A percentile compares a stretch with the other conserved stretches of the same genome.
Evolutionary conservation across 2,113 vertebrate genomes (phyloP).

Genomic region (Ovis canadensis): DNA sequence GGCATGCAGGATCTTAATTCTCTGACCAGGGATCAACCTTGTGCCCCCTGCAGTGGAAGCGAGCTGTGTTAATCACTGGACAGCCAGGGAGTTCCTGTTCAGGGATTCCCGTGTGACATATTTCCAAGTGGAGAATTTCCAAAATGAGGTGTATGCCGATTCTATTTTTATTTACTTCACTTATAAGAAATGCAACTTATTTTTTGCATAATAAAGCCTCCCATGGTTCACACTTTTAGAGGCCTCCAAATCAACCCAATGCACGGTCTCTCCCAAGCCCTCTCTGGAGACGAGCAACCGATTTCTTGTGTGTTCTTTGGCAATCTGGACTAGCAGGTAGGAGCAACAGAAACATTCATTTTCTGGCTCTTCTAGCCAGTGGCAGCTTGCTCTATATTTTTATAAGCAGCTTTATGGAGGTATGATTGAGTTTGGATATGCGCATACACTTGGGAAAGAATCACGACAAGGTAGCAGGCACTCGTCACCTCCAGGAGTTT

Average conservation of each 20-base stretch:
- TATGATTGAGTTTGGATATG: background rate
- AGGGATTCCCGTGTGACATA: background rate
- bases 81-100: background rate
- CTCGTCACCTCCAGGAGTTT: background rate
- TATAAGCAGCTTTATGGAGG: background rate
- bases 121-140: background rate
- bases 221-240: background rate
- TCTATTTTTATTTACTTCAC: background rate
- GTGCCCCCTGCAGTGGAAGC: background rate
- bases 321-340: background rate
- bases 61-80: background rate
- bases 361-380: background rate
- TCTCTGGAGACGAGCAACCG: background rate
- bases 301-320: background rate
- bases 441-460: accelerated
- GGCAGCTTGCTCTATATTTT: background rate
- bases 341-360: background rate
- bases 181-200: background rate
- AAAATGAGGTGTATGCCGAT: no score
- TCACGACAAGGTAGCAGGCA: no score
- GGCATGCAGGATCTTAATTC: background rate
- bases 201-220: background rate
- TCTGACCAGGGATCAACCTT: background rate
- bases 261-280: background rate
- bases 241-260: background rate